Percentiles rank a stretch among this genome's conserved stretches.
These are phyloP conservation scores for Eupithecia exiguata DNA, from an alignment of 2,888 invertebrate genomes.

Conservation along the genomic window DNA sequence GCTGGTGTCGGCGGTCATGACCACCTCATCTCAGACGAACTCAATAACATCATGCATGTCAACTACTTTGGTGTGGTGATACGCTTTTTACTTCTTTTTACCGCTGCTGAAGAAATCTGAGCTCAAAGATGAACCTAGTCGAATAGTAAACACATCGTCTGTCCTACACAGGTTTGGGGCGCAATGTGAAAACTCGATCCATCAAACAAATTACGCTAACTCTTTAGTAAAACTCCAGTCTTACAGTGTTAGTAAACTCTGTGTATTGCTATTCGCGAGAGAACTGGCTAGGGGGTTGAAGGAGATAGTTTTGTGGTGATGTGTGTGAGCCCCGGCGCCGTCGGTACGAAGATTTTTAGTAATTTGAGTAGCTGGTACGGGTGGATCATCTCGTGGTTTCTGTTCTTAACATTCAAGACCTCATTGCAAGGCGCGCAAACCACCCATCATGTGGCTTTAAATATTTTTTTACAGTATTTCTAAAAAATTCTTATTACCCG, in stretches of 20 bases:
- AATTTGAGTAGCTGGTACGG: constrained; percentile 68
- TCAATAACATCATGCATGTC: constrained; percentile 94
- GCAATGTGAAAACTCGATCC: neutral
- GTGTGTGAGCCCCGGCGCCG: constrained; percentile 92
- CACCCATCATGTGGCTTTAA: constrained; percentile 86
- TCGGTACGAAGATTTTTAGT: constrained; percentile 88
- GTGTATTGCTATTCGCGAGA: constrained; percentile 87
- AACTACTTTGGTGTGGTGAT: constrained; percentile 96
- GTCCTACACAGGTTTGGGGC: constrained; percentile 85
- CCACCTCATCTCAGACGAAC: constrained; percentile 86
- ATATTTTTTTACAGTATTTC: no score
- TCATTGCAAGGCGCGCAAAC: constrained; percentile 90
- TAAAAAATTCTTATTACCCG: no score
- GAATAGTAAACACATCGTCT: constrained; percentile 90
- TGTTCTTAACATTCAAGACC: constrained; percentile 84
- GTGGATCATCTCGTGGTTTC: constrained; percentile 77
- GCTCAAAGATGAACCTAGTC: constrained; percentile 82
- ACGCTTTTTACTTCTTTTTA: constrained; percentile 92
- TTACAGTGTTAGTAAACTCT: constrained; percentile 87
- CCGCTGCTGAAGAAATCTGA: constrained; percentile 87
- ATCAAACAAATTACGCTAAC: neutral
- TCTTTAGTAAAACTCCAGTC: constrained; percentile 53
- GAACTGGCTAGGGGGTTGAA: constrained; percentile 86
- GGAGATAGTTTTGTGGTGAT: constrained; percentile 88
- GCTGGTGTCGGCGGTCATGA: constrained; percentile 88